phyloP scores from a whole-genome alignment of 2,888 invertebrate species.

The Caradrina clavipalpis region DNA sequence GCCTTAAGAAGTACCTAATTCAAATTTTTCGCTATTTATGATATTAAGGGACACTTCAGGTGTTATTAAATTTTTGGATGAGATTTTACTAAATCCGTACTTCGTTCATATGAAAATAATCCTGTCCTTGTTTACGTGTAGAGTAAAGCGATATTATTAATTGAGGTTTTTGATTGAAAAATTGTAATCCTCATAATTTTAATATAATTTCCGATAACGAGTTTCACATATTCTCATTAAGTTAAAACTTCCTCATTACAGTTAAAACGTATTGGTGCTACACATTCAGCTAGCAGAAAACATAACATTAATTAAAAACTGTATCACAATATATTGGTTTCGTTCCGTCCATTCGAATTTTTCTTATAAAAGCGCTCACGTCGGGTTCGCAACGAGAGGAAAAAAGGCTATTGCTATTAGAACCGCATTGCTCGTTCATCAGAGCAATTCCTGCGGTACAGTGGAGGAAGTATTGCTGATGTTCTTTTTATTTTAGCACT shows the following conservation, averaged over 20 bases:
- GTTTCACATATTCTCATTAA: slow-evolving; percentile 53
- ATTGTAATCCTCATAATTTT: slow-evolving; percentile 9
- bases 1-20: too few relatives aligned
- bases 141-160: slow-evolving; percentile 15
- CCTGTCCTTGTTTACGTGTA: neutral
- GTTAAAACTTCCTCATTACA: slow-evolving; percentile 57
- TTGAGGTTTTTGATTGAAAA: slow-evolving; percentile 11
- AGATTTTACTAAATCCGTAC: neutral
- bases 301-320: slow-evolving; percentile 67
- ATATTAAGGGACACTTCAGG: neutral
- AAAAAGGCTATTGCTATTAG: slow-evolving; percentile 83
- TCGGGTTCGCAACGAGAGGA: slow-evolving; percentile 70
- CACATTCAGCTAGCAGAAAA: slow-evolving; percentile 52
- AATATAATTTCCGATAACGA: slow-evolving; percentile 34
- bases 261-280: slow-evolving; percentile 45
- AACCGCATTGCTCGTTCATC: slow-evolving; percentile 86
- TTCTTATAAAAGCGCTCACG: slow-evolving; percentile 76
- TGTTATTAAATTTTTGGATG: neutral
- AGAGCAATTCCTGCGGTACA: slow-evolving; percentile 82
- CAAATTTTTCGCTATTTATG: neutral
- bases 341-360: slow-evolving; percentile 69
- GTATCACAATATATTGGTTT: slow-evolving; percentile 62
- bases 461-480: slow-evolving; percentile 77
- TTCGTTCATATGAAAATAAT: neutral
- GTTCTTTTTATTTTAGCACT: slow-evolving; percentile 84